A percentile compares a stretch with the other conserved stretches of the same genome.
Evolutionary conservation across 2,888 invertebrate species (phyloP).

Genomic region (Parasteatoda lunata): DNA sequence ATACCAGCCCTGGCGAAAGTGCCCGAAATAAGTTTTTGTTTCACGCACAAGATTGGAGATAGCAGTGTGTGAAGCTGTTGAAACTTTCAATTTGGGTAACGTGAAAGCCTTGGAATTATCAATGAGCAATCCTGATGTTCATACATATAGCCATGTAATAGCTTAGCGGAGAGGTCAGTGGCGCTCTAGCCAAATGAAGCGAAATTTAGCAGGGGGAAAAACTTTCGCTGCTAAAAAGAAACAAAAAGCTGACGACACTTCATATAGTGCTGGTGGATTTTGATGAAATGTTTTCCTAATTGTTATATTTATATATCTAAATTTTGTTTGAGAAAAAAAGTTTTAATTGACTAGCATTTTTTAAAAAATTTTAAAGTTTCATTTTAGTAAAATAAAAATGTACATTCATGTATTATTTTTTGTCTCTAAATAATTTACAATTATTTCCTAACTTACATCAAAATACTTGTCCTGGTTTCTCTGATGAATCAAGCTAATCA

Average conservation of each 20-base stretch:
- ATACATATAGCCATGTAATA: background rate
- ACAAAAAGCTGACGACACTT: background rate
- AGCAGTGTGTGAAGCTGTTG: background rate
- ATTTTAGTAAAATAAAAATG: no score
- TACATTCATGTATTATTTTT: no score
- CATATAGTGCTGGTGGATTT: background rate
- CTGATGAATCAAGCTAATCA: no score
- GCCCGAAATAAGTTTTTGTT: slow-evolving; percentile 1
- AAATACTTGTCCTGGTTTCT: no score
- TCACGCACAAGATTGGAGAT: background rate
- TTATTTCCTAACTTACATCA: no score
- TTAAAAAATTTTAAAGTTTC: no score
- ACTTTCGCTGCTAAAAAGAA: background rate
- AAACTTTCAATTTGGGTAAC: background rate
- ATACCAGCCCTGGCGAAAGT: slow-evolving; percentile 10
- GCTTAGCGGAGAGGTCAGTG: background rate
- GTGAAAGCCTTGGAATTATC: background rate
- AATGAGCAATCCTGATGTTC: background rate
- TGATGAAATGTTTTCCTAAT: background rate
- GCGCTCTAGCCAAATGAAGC: background rate
- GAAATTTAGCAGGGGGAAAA: background rate
- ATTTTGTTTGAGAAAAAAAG: no score
- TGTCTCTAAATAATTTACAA: no score
- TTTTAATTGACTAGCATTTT: no score
- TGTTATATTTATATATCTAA: no score